These are phyloP conservation scores for Macquaria australasica DNA, from an alignment of 2,113 vertebrate genomes.

Conservation along the genomic window DNA sequence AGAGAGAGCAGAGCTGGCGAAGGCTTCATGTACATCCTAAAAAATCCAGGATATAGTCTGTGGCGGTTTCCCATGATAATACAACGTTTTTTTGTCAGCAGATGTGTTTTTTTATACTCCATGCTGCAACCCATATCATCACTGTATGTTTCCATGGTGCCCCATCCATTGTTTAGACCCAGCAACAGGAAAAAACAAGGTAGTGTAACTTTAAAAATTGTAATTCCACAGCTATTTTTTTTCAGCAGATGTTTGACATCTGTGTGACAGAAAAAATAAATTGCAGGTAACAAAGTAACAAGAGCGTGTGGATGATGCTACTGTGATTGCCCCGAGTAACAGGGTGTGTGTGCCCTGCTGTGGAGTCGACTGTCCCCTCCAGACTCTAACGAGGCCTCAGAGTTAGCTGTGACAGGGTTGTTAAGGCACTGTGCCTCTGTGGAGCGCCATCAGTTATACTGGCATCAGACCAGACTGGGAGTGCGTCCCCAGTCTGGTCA, in stretches of 20 bases:
- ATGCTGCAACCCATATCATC: background rate
- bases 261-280: slow-evolving; percentile 52
- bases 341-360: slow-evolving; percentile 11
- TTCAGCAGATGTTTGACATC: slow-evolving; percentile 44
- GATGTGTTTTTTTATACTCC: background rate
- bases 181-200: background rate
- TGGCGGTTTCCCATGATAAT: background rate
- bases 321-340: slow-evolving; percentile 26
- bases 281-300: slow-evolving; percentile 40
- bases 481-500: slow-evolving; percentile 20
- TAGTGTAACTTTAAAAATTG: background rate
- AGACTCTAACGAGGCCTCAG: slow-evolving; percentile 57
- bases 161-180: background rate
- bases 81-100: background rate
- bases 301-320: slow-evolving; percentile 16
- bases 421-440: slow-evolving; percentile 43
- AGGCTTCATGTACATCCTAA: background rate
- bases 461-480: slow-evolving; percentile 53
- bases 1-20: background rate
- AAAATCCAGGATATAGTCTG: slow-evolving; percentile 9
- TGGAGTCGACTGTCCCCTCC: slow-evolving; percentile 38
- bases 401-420: slow-evolving; percentile 60
- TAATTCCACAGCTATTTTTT: background rate
- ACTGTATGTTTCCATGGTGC: background rate
- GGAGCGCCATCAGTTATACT: slow-evolving; percentile 51